Conservation (phyloP, 2,888 invertebrate genomes). For the Prosopocoilus inquinatus region DNA sequence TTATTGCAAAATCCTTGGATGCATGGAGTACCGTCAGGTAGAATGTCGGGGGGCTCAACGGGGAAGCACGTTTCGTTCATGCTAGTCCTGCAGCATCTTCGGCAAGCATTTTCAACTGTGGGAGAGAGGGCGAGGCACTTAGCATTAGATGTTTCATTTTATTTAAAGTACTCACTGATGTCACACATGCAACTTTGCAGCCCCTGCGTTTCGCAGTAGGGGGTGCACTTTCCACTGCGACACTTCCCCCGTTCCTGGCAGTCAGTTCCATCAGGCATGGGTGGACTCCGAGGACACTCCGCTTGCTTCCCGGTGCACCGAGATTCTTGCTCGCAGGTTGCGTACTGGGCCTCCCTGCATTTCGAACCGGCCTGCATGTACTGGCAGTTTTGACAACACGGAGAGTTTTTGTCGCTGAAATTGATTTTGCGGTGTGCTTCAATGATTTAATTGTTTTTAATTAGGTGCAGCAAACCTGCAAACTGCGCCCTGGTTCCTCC, state of each 20-base stretch:
- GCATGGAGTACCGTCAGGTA: conserved; percentile 93
- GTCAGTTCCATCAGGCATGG: conserved; percentile 81
- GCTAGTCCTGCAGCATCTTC: conserved; percentile 88
- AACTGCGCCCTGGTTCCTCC: conserved; percentile 78
- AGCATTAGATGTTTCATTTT: too few relatives aligned
- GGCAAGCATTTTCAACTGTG: conserved; percentile 86
- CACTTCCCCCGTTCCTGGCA: conserved; percentile 93
- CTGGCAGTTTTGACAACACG: conserved; percentile 90
- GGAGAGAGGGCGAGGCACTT: too few relatives aligned
- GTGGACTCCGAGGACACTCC: conserved; percentile 82
- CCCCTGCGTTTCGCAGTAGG: conserved; percentile 92
- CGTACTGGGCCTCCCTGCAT: conserved; percentile 87
- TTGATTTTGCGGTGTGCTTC: too few relatives aligned
- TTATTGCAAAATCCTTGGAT: conserved; percentile 96
- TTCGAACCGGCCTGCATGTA: conserved; percentile 80
- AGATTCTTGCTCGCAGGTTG: conserved; percentile 91
- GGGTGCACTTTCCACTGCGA: conserved; percentile 85
- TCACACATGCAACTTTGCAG: conserved; percentile 97
- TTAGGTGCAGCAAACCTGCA: too few relatives aligned
- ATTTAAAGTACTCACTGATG: conserved; percentile 62
- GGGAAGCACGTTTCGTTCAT: conserved; percentile 91
- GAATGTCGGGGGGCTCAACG: conserved; percentile 81
- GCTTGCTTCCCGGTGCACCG: conserved; percentile 79
- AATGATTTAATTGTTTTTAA: not conserved
- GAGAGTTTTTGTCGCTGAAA: conserved; percentile 90